A percentile compares a stretch with the other conserved stretches of the same genome.
Conservation (phyloP, 2,113 vertebrate genomes). For the Oryctolagus cuniculus region DNA sequence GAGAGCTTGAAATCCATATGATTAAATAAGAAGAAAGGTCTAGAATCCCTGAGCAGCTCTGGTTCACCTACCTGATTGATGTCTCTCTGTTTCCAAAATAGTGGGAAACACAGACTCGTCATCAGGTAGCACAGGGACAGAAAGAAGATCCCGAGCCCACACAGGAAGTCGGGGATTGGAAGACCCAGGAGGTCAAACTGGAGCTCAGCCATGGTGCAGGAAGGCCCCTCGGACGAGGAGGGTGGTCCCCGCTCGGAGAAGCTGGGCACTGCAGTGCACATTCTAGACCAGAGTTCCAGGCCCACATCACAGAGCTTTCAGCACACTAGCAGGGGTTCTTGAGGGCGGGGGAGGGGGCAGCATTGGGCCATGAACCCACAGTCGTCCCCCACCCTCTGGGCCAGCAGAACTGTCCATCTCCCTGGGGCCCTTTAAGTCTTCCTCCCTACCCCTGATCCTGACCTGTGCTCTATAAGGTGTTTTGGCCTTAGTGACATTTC, state of each 20-base stretch:
- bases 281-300: constrained; percentile 44
- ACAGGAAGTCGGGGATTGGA: background rate
- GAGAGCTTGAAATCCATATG: background rate
- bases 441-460: background rate
- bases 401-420: background rate
- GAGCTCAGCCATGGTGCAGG: background rate
- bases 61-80: background rate
- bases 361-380: background rate
- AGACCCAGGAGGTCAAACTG: background rate
- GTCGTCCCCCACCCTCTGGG: background rate
- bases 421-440: background rate
- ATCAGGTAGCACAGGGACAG: constrained; percentile 19
- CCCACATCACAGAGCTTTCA: constrained; percentile 47
- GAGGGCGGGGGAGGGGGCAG: background rate
- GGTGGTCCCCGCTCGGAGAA: background rate
- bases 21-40: background rate
- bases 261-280: background rate
- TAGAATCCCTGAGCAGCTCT: background rate
- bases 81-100: constrained; percentile 28
- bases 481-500: background rate
- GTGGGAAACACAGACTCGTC: background rate
- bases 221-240: background rate
- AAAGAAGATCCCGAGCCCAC: constrained; percentile 34
- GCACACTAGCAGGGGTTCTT: background rate
- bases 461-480: background rate